Evolutionary conservation across 1,140 invertebrate genomes (phyloP), one percentile per base, ranked within the genome.

Genomic region (Lanistes nyassanus): DNA sequence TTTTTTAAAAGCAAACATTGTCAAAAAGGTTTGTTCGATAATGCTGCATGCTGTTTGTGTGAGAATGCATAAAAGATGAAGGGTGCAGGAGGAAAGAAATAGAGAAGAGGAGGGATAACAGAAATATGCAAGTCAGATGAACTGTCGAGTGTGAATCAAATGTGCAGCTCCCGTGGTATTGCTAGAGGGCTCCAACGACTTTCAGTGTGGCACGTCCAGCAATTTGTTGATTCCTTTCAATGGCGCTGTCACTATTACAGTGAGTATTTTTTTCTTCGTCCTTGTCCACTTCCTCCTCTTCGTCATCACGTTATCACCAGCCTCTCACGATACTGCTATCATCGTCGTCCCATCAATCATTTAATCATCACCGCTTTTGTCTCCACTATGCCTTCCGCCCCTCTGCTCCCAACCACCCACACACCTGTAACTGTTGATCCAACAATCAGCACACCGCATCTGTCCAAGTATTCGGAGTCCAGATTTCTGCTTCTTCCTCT

Each of bases 121-220:
- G 21, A 36, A 31, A 36, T 4, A 36, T 3, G 19, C 6, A 36
- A 58, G n/a, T n/a, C 51, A n/a, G 51, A n/a, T n/a, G 23, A 26
- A 26, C 37, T 42, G 36, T 70, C 37, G 71, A 75, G 3, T 23
- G 6, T 26, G 26, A 65, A n/a, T n/a, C n/a, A n/a, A 16, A 29
- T 26, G 37, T 29, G 36, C 65, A 83, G 82, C 82, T 6, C 78
- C 82, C 9, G 77, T 78, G 21, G 69, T 80, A 6, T 56, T 83
- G n/a, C 77, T 70, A 7, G 76, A 77, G 29, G 79, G 77, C 19
- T 69, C 69, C 42, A 80, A 83, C 76, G 65, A 53, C 36, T 81
- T 79, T 39, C 31, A 55, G 13, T 83, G 82, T 26, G 36, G 42
- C 69, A 76, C 62, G 73, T 58, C 65, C 26, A 55, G 76, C 56